A percentile compares a stretch with the other conserved stretches of the same genome.
Evolutionary conservation across 2,113 vertebrate genomes (phyloP).

Genomic region (Nerophis ophidion): DNA sequence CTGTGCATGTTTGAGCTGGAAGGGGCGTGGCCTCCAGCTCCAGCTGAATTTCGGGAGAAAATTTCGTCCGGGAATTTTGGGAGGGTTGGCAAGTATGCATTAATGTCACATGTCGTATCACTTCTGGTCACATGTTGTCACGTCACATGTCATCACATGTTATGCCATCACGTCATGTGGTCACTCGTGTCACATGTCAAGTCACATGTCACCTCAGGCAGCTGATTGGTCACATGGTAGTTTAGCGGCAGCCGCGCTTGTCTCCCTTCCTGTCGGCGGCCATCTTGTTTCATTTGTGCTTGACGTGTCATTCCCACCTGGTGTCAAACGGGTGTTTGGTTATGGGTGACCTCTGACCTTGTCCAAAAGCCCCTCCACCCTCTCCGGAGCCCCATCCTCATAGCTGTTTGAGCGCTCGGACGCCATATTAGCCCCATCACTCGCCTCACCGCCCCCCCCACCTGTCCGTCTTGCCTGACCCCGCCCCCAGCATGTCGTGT

Average conservation of each 20-base stretch:
- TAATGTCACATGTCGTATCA: too few species aligned
- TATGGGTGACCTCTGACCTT: conserved; percentile 9
- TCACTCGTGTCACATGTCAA: too few species aligned
- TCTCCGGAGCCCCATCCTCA: conserved; percentile 20
- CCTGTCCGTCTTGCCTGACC: not conserved
- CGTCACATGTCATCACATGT: too few species aligned
- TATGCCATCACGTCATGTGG: too few species aligned
- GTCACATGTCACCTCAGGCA: too few species aligned
- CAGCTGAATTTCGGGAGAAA: too few species aligned
- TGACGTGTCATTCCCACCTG: not conserved
- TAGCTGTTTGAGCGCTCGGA: conserved; percentile 17
- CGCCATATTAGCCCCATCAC: conserved; percentile 14
- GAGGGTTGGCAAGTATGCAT: too few species aligned
- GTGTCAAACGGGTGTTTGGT: not conserved
- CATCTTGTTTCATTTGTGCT: not conserved
- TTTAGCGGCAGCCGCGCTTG: not conserved
- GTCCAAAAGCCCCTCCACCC: not conserved
- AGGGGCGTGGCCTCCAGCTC: too few species aligned
- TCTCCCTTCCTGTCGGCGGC: not conserved
- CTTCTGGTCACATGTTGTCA: too few species aligned
- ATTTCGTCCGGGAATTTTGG: too few species aligned
- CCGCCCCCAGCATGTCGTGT: conserved; percentile 57
- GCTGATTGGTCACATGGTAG: too few species aligned
- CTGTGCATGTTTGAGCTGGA: too few species aligned
- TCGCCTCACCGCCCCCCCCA: not conserved